Evolutionary conservation across 2,797 vertebrate species (phyloP), one percentile per base, ranked within the genome.

Genomic region (Cuculus canorus): DNA sequence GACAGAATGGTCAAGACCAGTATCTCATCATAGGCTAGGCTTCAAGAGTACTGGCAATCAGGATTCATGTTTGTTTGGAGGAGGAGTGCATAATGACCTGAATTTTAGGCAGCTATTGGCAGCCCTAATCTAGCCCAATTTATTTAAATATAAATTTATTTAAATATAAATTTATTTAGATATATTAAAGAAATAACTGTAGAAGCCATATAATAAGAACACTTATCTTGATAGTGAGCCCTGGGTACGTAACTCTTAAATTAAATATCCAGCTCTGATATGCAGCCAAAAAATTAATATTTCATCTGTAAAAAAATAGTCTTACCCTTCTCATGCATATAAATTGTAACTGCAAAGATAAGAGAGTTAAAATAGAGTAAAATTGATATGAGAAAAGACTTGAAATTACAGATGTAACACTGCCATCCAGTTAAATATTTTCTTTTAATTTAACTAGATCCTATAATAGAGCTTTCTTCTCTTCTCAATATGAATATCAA

Each of bases 391-490:
- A 93, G 54, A 65, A 81, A 79, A 78, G 13, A 22, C 54, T 72
- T 64, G 43, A 83, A 77, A 84, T 41, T 47, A 35, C 24, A 90
- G 71, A 60, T 63, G 14, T n/a, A 89, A 90, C 45, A 32, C 53
- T 75, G 6, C 9, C 82, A 86, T 76, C 54, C 79, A 69, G 33
- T 8, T 54, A 90, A 78, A 45, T 64, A 27, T 68, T 79, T 82
- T 88, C 45, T 84, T 96, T 85, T 65, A 72, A 92, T 82, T 69
- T 60, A 82, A 90, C 91, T 90, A 59, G 33, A 86, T 63, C 13
- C 33, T 76, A 43, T 71, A 57, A 87, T 59, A 91, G n/a, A 27
- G 17, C 61, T 69, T 35, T 82, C 56, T 66, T 88, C 28, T 85
- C 5, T 80, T 68, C 73, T 93, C 19, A 90, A 35, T 71, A 56